Percentiles rank a stretch among this genome's conserved stretches.
phyloP scores from a whole-genome alignment of 2,888 invertebrate species.

The Nebria salina region DNA sequence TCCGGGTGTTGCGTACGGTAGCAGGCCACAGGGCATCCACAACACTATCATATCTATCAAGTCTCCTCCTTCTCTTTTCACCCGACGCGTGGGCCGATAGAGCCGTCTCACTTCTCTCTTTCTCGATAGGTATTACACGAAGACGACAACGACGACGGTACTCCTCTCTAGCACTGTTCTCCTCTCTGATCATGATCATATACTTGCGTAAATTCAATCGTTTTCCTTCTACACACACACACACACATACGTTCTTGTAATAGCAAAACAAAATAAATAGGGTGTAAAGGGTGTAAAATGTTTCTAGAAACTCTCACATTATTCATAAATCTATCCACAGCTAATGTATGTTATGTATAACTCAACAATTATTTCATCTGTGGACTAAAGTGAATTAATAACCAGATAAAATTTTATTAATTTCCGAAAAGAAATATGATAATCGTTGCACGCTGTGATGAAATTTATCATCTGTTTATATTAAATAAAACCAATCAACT shows the following conservation, averaged over 20 bases:
- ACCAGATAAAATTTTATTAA: conserved; percentile 24
- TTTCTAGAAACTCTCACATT: too few relatives aligned
- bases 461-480: conserved; percentile 26
- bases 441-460: conserved; percentile 21
- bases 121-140: conserved; percentile 3
- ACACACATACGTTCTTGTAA: too few relatives aligned
- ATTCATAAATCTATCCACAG: too few relatives aligned
- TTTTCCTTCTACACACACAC: neutral
- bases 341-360: too few relatives aligned
- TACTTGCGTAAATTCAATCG: neutral
- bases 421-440: conserved; percentile 22
- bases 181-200: neutral
- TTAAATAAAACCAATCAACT: neutral
- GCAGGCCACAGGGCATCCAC: conserved; percentile 45
- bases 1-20: conserved; percentile 43
- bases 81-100: conserved; percentile 21
- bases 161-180: neutral
- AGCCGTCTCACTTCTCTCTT: conserved; percentile 23
- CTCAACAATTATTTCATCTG: too few relatives aligned
- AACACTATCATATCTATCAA: conserved; percentile 47
- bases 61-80: conserved; percentile 22
- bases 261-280: too few relatives aligned
- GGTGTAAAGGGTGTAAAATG: too few relatives aligned
- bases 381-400: conserved; percentile 26
- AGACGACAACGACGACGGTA: neutral